phyloP scores from a whole-genome alignment of 2,113 vertebrate species.

The Chaetodon auriga region DNA sequence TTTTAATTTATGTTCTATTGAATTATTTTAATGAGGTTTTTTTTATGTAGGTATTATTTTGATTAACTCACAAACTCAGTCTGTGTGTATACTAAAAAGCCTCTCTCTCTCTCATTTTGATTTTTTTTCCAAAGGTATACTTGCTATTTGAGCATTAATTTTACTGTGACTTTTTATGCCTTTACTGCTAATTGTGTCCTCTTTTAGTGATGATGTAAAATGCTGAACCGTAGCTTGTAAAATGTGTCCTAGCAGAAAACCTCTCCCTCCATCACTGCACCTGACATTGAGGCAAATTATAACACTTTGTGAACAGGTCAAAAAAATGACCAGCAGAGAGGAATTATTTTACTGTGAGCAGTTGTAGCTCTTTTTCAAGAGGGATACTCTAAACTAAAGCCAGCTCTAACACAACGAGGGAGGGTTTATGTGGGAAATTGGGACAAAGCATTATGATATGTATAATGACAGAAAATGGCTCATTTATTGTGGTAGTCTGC shows the following conservation, averaged over 20 bases:
- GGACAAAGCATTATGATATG: constrained; percentile 64
- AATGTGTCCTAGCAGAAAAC: constrained; percentile 12
- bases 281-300: not conserved
- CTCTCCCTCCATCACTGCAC: not conserved
- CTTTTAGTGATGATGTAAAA: not conserved
- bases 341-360: not conserved
- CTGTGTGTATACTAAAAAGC: not conserved
- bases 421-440: constrained; percentile 16
- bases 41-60: not conserved
- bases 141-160: not conserved
- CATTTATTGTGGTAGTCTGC: constrained; percentile 53
- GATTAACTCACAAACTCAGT: not conserved
- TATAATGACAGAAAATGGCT: constrained; percentile 64
- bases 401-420: constrained; percentile 16
- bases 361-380: not conserved
- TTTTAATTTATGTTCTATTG: not conserved
- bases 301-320: not conserved
- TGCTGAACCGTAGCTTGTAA: not conserved
- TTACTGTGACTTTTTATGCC: not conserved
- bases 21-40: not conserved
- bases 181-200: not conserved
- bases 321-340: not conserved
- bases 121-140: not conserved
- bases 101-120: not conserved
- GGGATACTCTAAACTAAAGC: constrained; percentile 10